These are phyloP conservation scores for Denticeps clupeoides DNA, from an alignment of 2,797 vertebrate genomes.

Conservation along the genomic window DNA sequence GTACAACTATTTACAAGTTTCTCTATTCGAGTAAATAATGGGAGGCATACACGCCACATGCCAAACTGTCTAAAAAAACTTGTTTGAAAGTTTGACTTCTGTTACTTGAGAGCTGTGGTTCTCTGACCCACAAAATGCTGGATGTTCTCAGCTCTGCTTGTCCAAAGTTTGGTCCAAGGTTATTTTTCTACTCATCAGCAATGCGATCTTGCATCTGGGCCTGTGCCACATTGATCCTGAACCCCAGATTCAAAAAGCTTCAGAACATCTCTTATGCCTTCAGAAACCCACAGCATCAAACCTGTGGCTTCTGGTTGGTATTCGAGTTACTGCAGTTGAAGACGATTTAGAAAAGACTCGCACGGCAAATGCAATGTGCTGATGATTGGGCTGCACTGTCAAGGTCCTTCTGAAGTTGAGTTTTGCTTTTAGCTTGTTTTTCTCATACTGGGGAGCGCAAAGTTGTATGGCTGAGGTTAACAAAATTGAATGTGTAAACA, in stretches of 20 bases:
- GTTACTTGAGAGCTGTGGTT: neutral
- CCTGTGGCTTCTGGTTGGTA: conserved; percentile 36
- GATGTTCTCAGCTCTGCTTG: neutral
- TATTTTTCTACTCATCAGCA: conserved; percentile 23
- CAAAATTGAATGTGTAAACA: too few relatives aligned
- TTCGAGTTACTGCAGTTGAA: conserved; percentile 35
- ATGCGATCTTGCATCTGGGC: conserved; percentile 16
- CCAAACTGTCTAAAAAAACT: too few relatives aligned
- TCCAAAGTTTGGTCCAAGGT: neutral
- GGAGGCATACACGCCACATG: too few relatives aligned
- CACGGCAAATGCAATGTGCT: conserved; percentile 28
- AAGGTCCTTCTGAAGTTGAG: conserved; percentile 10
- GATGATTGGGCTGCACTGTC: conserved; percentile 21
- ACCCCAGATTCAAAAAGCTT: conserved; percentile 14
- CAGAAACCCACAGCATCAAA: conserved; percentile 27
- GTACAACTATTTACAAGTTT: too few relatives aligned
- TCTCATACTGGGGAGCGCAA: too few relatives aligned
- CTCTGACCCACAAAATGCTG: neutral
- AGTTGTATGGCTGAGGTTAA: too few relatives aligned
- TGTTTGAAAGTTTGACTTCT: neutral
- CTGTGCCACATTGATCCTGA: conserved; percentile 24
- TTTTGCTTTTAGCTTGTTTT: too few relatives aligned
- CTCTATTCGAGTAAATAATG: too few relatives aligned
- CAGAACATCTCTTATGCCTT: conserved; percentile 25
- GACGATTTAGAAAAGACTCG: conserved; percentile 41